A percentile compares a stretch with the other conserved stretches of the same genome.
Conservation (phyloP, 2,113 vertebrate genomes). For the Sigmodon hispidus region DNA sequence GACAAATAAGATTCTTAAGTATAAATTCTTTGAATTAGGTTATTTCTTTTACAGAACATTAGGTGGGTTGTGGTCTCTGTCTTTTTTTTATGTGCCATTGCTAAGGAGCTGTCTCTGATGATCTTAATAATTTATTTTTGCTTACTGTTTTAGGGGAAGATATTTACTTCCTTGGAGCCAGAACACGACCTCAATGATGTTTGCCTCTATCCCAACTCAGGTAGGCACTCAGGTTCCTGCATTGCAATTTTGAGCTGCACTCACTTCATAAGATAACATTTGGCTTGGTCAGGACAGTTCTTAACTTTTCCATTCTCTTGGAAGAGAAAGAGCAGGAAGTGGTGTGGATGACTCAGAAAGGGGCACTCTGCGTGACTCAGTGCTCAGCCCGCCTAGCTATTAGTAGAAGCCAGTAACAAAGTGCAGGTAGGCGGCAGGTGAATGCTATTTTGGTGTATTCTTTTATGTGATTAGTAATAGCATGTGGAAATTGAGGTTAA, state of each 20-base stretch:
- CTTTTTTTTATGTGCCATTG: neutral
- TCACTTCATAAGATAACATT: neutral
- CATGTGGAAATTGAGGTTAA: slow-evolving; percentile 4
- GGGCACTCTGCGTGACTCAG: slow-evolving; percentile 30
- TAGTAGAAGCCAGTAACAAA: neutral
- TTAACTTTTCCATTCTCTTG: neutral
- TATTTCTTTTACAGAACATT: neutral
- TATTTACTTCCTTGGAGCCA: slow-evolving; percentile 95
- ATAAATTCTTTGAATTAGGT: neutral
- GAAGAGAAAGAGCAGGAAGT: slow-evolving; percentile 51
- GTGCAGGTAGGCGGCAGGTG: neutral
- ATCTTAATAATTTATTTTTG: slow-evolving; percentile 43
- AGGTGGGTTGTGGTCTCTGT: neutral
- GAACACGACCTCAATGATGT: slow-evolving; percentile 94
- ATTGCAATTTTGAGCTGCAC: neutral
- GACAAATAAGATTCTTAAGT: neutral
- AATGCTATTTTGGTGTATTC: neutral
- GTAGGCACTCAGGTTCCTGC: slow-evolving; percentile 79
- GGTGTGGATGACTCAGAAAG: slow-evolving; percentile 44
- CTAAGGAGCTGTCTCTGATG: neutral
- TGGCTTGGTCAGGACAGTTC: neutral
- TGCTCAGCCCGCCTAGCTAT: slow-evolving; percentile 3
- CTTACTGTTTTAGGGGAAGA: slow-evolving; percentile 90
- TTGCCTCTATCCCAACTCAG: slow-evolving; percentile 95
- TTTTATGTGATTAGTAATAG: slow-evolving; percentile 23